Conservation (phyloP, 2,888 invertebrate genomes). For the Salpingus planirostris region DNA sequence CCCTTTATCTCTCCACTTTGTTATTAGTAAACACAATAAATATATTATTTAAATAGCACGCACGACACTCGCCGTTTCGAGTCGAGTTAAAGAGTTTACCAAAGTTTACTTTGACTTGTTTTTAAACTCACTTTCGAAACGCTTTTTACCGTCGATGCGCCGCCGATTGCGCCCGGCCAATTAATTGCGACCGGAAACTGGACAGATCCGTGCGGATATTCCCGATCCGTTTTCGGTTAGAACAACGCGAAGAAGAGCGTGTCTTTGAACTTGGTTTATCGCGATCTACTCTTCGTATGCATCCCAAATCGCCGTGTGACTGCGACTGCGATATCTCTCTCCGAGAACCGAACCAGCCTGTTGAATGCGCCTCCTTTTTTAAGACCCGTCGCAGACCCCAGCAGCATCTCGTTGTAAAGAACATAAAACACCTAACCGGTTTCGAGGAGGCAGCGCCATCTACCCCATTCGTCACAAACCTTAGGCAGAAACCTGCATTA, state of each 20-base stretch:
- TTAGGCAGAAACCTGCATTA: no score
- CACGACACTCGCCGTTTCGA: slow-evolving; percentile 3
- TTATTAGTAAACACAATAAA: slow-evolving; percentile 10
- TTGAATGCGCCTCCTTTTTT: slow-evolving; percentile 14
- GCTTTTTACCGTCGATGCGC: no score
- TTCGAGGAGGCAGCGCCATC: no score
- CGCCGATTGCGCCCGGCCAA: no score
- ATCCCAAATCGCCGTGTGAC: slow-evolving; percentile 13
- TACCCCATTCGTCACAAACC: no score
- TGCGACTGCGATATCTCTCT: slow-evolving; percentile 10
- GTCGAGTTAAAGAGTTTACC: not conserved
- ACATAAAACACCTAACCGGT: no score
- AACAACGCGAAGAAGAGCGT: slow-evolving; percentile 6
- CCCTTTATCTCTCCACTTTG: no score
- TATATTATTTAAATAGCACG: slow-evolving; percentile 12
- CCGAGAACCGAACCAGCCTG: slow-evolving; percentile 9
- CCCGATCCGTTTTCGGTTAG: no score
- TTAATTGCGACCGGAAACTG: no score
- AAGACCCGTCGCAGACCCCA: slow-evolving; percentile 7
- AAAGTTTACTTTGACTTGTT: no score
- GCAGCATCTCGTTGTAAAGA: slow-evolving; percentile 15
- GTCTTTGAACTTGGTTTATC: slow-evolving; percentile 14
- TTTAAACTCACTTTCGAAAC: no score
- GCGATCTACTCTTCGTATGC: slow-evolving; percentile 13
- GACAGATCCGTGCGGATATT: no score